These are phyloP conservation scores for Entomyzon cyanotis DNA, from an alignment of 2,113 vertebrate genomes.

Conservation along the genomic window DNA sequence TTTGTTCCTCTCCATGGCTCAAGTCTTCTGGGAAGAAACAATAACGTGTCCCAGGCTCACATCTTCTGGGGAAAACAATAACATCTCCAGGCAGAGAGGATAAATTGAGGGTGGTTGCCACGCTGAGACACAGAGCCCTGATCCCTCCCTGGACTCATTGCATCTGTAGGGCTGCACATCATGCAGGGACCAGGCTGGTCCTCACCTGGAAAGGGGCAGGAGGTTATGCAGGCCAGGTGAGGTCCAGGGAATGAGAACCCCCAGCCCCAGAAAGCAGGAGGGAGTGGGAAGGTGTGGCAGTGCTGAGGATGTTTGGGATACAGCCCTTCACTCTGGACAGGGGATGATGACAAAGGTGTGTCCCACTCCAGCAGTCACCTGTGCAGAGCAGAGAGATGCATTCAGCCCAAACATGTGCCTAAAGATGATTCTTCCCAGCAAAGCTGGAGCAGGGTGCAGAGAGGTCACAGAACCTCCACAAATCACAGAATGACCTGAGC, in stretches of 20 bases:
- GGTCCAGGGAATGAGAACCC: neutral
- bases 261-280: neutral
- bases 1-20: neutral
- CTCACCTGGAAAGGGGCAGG: neutral
- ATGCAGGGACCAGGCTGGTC: neutral
- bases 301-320: neutral
- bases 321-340: neutral
- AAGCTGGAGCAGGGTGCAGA: neutral
- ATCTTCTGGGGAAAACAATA: neutral
- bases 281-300: neutral
- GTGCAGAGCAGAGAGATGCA: neutral
- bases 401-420: neutral
- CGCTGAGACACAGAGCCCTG: neutral
- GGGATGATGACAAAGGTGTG: fast-evolving
- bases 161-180: neutral
- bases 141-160: neutral
- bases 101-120: neutral
- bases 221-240: neutral
- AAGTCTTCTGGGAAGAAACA: neutral
- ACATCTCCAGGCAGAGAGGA: neutral
- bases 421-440: neutral
- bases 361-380: neutral
- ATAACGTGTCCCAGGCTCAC: neutral
- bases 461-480: neutral
- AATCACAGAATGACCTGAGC: neutral